phyloP scores from a whole-genome alignment of 2,888 invertebrate genomes.

The Drosophila monieri region DNA sequence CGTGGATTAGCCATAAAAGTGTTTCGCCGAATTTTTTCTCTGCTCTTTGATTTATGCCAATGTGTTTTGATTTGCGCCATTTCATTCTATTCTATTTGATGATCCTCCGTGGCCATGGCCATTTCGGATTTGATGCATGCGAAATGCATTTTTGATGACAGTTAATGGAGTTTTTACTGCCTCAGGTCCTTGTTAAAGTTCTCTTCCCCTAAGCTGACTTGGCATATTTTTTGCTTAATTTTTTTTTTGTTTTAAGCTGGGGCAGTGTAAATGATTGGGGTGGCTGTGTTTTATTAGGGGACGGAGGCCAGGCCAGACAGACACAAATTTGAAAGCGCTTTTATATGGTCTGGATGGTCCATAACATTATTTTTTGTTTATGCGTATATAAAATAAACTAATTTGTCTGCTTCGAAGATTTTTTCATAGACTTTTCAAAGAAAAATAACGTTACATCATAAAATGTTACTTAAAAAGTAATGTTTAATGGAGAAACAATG shows the following conservation, averaged over 20 bases:
- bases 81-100: constrained; percentile 77
- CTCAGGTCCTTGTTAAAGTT: constrained; percentile 45
- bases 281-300: constrained; percentile 43
- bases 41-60: constrained; percentile 74
- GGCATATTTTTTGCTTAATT: constrained; percentile 39
- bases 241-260: constrained; percentile 39
- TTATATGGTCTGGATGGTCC: constrained; percentile 32
- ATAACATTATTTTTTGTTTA: constrained; percentile 29
- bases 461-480: not conserved
- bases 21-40: constrained; percentile 27
- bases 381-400: constrained; percentile 35
- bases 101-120: constrained; percentile 29
- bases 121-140: constrained; percentile 58
- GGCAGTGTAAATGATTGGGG: constrained; percentile 53
- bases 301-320: constrained; percentile 31
- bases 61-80: constrained; percentile 74
- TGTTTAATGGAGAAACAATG: not conserved
- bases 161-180: constrained; percentile 80
- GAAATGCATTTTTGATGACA: constrained; percentile 81
- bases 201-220: constrained; percentile 52
- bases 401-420: constrained; percentile 16
- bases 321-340: constrained; percentile 27
- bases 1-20: constrained; percentile 75
- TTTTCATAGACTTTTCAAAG: not conserved
- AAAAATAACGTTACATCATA: not conserved